These are phyloP conservation scores for Selenia dentaria DNA, from an alignment of 2,888 invertebrate genomes.

Conservation along the genomic window DNA sequence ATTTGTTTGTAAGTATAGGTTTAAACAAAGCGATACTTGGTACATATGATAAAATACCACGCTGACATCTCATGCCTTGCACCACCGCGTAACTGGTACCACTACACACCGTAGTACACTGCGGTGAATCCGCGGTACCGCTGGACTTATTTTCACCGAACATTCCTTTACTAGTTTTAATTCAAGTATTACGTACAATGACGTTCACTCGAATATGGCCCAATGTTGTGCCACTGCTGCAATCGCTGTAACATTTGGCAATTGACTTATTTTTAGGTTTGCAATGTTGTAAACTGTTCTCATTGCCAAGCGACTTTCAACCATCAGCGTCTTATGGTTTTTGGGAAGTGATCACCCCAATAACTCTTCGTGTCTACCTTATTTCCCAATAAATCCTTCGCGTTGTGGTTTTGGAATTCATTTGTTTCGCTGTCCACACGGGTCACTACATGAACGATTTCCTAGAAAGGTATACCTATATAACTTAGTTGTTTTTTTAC, in stretches of 20 bases:
- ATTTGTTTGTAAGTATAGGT: no score
- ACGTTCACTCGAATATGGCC: conserved; percentile 20
- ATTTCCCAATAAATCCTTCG: no score
- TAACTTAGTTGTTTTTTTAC: no score
- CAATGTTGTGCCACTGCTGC: conserved; percentile 8
- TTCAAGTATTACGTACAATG: conserved; percentile 41
- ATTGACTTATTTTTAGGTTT: background rate
- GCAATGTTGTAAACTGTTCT: background rate
- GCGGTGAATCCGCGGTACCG: conserved; percentile 5
- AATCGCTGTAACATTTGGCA: background rate
- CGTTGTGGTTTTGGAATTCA: no score
- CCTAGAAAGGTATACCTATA: no score
- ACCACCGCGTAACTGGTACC: conserved; percentile 39
- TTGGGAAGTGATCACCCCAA: no score
- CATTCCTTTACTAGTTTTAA: conserved; percentile 40
- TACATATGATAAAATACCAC: background rate
- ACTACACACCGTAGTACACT: conserved; percentile 29
- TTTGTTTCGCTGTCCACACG: no score
- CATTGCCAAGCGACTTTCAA: no score
- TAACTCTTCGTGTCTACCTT: no score
- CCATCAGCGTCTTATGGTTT: no score
- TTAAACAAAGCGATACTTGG: no score
- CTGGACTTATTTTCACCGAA: conserved; percentile 35
- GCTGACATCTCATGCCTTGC: conserved; percentile 2
- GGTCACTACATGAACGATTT: no score